Evolutionary conservation across 2,888 invertebrate genomes (phyloP).

Genomic region (Chymomyza caudatula): DNA sequence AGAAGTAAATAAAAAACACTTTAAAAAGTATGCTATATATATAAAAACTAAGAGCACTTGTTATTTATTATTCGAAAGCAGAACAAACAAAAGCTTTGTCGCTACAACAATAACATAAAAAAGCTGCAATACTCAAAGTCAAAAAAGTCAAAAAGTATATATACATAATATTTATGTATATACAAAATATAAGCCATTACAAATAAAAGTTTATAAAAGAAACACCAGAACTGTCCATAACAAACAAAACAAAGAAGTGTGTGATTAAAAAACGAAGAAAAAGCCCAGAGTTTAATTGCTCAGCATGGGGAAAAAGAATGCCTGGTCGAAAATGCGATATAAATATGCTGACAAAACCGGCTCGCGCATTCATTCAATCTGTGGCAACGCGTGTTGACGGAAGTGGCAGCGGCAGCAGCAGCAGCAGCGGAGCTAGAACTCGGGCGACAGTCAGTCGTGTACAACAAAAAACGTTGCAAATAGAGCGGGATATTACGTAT

Average conservation of each 20-base stretch:
- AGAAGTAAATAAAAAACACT: background rate
- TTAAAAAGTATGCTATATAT: background rate
- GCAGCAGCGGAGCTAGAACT: conserved; percentile 14
- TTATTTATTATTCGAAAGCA: background rate
- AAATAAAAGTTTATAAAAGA: conserved; percentile 16
- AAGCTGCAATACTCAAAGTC: conserved; percentile 31
- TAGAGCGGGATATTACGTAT: conserved; percentile 26
- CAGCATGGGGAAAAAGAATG: conserved; percentile 33
- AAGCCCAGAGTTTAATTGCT: conserved; percentile 29
- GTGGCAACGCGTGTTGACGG: conserved; percentile 30
- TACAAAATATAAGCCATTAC: background rate
- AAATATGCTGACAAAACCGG: conserved; percentile 49
- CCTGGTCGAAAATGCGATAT: conserved; percentile 25
- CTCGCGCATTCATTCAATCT: conserved; percentile 52
- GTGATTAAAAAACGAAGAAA: background rate
- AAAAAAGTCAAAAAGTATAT: conserved; percentile 33
- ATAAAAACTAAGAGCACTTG: background rate
- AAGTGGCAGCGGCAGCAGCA: conserved; percentile 53
- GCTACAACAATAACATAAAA: conserved; percentile 4
- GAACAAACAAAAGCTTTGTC: conserved; percentile 13
- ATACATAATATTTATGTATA: background rate
- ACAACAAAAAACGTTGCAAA: conserved; percentile 21
- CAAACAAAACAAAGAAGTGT: conserved; percentile 32
- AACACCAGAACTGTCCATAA: conserved; percentile 17
- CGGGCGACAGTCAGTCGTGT: background rate